Conservation (phyloP, 2,888 invertebrate genomes). For the Parelbella ahira region DNA sequence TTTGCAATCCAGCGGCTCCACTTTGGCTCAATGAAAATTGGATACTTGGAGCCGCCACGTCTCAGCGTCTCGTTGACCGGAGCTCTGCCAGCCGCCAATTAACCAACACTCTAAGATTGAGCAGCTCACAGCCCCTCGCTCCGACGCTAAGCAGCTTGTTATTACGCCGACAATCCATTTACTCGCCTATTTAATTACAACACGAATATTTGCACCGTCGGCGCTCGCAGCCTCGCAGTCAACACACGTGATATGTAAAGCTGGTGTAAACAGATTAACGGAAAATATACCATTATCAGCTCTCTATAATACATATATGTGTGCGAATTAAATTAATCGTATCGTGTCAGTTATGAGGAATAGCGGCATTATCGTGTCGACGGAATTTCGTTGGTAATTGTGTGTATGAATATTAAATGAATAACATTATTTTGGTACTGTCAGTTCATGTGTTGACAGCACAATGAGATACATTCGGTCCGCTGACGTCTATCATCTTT, state of each 20-base stretch:
- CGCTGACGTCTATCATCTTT: slow-evolving; percentile 59
- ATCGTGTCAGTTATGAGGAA: slow-evolving; percentile 46
- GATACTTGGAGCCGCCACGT: slow-evolving; percentile 52
- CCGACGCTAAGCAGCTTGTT: slow-evolving; percentile 42
- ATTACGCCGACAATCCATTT: slow-evolving; percentile 42
- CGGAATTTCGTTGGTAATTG: slow-evolving; percentile 63
- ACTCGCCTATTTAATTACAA: slow-evolving; percentile 40
- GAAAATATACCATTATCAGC: slow-evolving; percentile 40
- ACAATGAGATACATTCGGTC: slow-evolving; percentile 67
- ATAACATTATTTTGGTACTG: slow-evolving; percentile 75
- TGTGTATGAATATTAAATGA: slow-evolving; percentile 67
- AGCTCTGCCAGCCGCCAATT: slow-evolving; percentile 55
- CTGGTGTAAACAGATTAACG: slow-evolving; percentile 38
- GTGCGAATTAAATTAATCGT: slow-evolving; percentile 59
- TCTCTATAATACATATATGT: slow-evolving; percentile 16
- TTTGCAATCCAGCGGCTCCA: slow-evolving; percentile 60
- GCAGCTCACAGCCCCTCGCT: slow-evolving; percentile 39
- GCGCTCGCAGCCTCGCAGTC: slow-evolving; percentile 24
- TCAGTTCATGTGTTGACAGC: slow-evolving; percentile 72
- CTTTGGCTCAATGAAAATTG: slow-evolving; percentile 68
- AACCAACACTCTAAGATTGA: slow-evolving; percentile 45
- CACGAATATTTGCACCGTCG: slow-evolving; percentile 35
- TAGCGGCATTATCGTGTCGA: slow-evolving; percentile 53
- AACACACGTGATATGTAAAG: slow-evolving; percentile 21
- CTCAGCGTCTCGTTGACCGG: slow-evolving; percentile 51